Evolutionary conservation across 1,140 invertebrate genomes (phyloP), one percentile per base, ranked within the genome.

Genomic region (Hyposmocoma kahamanoa): DNA sequence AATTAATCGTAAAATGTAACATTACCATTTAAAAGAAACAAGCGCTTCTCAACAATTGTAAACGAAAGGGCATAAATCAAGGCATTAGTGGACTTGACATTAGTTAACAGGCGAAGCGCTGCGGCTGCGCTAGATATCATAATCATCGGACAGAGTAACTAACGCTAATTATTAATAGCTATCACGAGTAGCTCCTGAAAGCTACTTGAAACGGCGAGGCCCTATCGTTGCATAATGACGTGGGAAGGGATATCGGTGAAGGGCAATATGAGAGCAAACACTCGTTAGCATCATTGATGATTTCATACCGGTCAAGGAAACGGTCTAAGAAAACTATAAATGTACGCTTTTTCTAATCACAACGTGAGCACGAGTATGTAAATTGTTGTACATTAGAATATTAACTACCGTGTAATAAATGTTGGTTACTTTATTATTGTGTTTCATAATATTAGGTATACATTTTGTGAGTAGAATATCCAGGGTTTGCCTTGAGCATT

Each of bases 221-320:
- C 28, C 50, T 58, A 56, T 46, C 50, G 52, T 68, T 72, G 68
- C 71, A 58, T 60, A 67, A 67, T 50, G 47, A 57, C 50, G 54
- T 60, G 48, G 59, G 63, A 63, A 51, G 52, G 62, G 60, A 54
- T 56, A 57, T 52, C 42, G 60, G 62, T 64, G 66, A 72, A 73
- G 56, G 66, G 56, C 66, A 62, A 46, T 44, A 46, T 54, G 50
- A 72, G 60, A 65, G 63, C 57, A 67, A 73, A 72, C 67, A 75
- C 56, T 67, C 50, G 46, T 58, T 63, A 66, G 50, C 34, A 50
- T 32, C 34, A 47, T 28, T 48, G 67, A 67, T 77, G 69, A 69
- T 71, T 71, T 77, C 71, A 77, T 72, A 64, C 57, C 53, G 71
- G 71, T 72, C 71, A 77, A 72, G 74, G 74, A 68, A 75, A 75